phyloP scores from a whole-genome alignment of 1,140 invertebrate genomes.

The Caenorhabditis tropicalis region DNA sequence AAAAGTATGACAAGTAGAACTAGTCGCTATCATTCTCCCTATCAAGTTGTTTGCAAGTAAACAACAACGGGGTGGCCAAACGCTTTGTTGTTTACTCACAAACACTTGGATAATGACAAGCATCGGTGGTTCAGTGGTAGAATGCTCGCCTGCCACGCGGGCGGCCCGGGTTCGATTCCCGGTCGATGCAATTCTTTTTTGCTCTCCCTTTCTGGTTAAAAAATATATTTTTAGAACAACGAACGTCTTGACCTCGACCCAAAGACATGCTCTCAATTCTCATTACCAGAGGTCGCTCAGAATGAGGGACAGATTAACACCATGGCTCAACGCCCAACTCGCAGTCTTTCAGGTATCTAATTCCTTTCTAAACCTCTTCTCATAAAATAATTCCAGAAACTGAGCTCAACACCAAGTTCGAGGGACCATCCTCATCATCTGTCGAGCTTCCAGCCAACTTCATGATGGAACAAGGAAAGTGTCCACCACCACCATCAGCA shows the following conservation, averaged over 20 bases:
- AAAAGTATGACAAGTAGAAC: too few species aligned
- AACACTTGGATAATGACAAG: background rate
- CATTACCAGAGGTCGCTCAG: background rate
- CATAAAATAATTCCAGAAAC: background rate
- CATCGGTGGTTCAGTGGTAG: slow-evolving; percentile 51
- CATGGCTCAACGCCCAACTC: background rate
- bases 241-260: slow-evolving; percentile 23
- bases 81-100: background rate
- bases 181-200: slow-evolving; percentile 73
- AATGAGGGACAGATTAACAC: background rate
- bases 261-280: slow-evolving; percentile 25
- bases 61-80: background rate
- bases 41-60: background rate
- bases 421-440: background rate
- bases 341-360: background rate
- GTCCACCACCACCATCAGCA: background rate
- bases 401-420: background rate
- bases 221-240: slow-evolving; percentile 36
- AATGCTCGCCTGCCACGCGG: slow-evolving; percentile 77
- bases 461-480: background rate
- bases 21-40: too few species aligned
- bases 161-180: slow-evolving; percentile 88
- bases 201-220: background rate
- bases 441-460: background rate
- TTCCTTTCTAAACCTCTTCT: background rate